Evolutionary conservation across 2,797 vertebrate genomes (phyloP), one percentile per base, ranked within the genome.

Genomic region (Catostomus latipinnis): DNA sequence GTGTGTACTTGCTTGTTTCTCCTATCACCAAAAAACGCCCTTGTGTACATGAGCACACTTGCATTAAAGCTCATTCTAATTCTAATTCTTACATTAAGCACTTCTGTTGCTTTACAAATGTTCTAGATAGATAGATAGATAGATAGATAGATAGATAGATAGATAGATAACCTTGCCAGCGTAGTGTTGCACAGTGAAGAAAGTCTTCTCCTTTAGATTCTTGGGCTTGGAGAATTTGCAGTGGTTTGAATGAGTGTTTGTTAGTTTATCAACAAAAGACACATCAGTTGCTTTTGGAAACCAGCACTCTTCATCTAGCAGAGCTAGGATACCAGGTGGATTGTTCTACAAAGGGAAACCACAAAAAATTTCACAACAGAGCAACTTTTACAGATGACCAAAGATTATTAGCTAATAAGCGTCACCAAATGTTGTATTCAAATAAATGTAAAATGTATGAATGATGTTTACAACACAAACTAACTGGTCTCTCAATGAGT

Each of bases 271-370:
- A 82, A 99, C 97, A 66, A 99, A 98, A 53, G 98, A 98, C 8
- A 96, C 86, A 76, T 98, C 97, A 0, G 97, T 98, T 81, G 98
- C 97, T 92, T 99, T 99, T 73, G 98, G 98, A 90, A 98, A 99
- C 98, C 97, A 99, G 81, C 98, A 99, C 85, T 99, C 97, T 87
- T 99, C 98, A 74, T 98, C 98, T 91, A 99, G 91, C 87, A 99
- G 92, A 81, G 98, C 96, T 90, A 99, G 88, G 82, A 99, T 95
- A 48, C 98, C 98, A 0, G 98, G 98, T 34, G 98, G 97, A 89
- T 98, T 98, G 88, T 96, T 98, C 98, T 99, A 89, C 43, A 92
- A 77, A 0, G 82, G n/a, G 76, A n/a, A 68, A 74, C 13, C 68
- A 69, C 8, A 8, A 52, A 13, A 52, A 18, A 71, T 50, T 5